Evolutionary conservation across 2,888 invertebrate genomes (phyloP), one percentile per base, ranked within the genome.

Genomic region (Hypselothyrea guttata): DNA sequence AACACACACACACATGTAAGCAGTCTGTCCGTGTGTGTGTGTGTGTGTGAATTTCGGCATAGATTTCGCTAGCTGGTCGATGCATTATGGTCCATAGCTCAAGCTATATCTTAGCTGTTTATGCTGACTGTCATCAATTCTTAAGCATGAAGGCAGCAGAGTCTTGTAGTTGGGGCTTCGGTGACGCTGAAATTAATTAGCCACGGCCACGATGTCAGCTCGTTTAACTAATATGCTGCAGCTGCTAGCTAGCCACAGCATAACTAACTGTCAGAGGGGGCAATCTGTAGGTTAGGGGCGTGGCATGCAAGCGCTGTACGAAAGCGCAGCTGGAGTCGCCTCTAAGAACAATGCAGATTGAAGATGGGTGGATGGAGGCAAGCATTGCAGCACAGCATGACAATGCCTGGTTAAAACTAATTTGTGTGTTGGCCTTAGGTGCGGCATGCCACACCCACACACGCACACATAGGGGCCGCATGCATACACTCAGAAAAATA

Each of bases 351-450:
- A n/a, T 84, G 71, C 60, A 76, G 5, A 22, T 5, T 5, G 55
- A 37, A 37, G n/a, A 4, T n/a, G n/a, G 7, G 16, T 65, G 49
- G 47, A 38, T 12, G 47, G 64, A 60, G 79, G 84, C 81, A 76
- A 71, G 69, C 63, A 66, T 61, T 55, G 63, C 77, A 67, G 61
- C 76, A 57, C 71, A 74, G 81, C 84, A 81, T 83, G 78, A 83
- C 78, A 83, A 81, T 79, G 81, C 66, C 74, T 71, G 84, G 77
- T 76, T 78, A 79, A 83, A 78, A 78, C 78, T 78, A 78, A 78
- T 78, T 78, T 78, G 81, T 76, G 70, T 79, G 81, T 45, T 69
- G 54, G 81, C 69, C 51, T 44, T 48, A 35, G 47, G 51, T 41
- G 35, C 37, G 49, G 12, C 16, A 27, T 7, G 41, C 38, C 27